These are phyloP conservation scores for Aegithalos caudatus DNA, from an alignment of 2,113 vertebrate genomes.

Conservation along the genomic window DNA sequence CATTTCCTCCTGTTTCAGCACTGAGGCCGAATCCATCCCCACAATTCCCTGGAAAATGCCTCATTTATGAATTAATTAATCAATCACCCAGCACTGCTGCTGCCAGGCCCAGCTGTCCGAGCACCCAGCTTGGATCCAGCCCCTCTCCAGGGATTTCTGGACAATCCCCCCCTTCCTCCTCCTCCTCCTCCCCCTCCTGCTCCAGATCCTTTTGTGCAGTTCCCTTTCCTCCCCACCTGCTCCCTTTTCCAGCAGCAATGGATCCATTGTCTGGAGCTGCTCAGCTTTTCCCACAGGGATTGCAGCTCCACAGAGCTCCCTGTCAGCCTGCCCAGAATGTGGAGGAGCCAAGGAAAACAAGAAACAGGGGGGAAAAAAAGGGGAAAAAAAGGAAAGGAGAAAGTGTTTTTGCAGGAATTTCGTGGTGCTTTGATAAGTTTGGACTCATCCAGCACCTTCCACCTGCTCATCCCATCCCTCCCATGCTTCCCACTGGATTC, in stretches of 20 bases:
- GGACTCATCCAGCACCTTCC: background rate
- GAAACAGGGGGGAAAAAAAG: background rate
- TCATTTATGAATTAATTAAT: background rate
- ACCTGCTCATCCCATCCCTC: background rate
- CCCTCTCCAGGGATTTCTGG: background rate
- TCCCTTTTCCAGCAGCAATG: background rate
- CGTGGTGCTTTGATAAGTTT: background rate
- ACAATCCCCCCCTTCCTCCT: background rate
- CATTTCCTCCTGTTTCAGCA: background rate
- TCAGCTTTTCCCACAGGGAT: background rate
- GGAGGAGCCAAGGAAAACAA: background rate
- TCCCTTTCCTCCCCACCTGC: constrained; percentile 9
- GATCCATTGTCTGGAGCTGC: background rate
- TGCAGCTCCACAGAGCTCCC: background rate
- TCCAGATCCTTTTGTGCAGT: background rate
- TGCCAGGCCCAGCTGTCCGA: background rate
- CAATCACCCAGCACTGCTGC: background rate
- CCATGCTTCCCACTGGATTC: fast-evolving
- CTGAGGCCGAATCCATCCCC: fast-evolving
- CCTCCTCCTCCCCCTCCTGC: background rate
- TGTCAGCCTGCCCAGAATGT: background rate
- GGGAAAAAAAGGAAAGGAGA: background rate
- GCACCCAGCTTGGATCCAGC: background rate
- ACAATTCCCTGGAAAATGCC: background rate
- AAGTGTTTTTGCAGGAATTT: background rate